These are phyloP conservation scores for Pseudomyrmex sp. DNA, from an alignment of 1,140 invertebrate species.

Conservation along the genomic window DNA sequence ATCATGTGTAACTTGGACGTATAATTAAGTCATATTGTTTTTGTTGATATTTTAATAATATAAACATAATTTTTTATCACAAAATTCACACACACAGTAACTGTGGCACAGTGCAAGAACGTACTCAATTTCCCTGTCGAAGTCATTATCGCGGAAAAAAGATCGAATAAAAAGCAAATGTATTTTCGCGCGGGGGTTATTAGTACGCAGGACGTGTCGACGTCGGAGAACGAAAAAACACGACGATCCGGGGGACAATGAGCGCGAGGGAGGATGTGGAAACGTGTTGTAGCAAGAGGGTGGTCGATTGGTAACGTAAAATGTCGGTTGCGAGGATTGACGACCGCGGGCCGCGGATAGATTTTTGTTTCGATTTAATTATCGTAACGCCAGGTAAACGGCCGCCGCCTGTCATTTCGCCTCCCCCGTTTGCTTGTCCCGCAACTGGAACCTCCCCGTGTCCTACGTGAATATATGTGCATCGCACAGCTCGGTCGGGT, in stretches of 20 bases:
- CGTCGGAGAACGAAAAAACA: slow-evolving; percentile 66
- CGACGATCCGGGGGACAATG: slow-evolving; percentile 35
- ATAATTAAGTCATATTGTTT: neutral
- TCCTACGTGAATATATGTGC: slow-evolving; percentile 53
- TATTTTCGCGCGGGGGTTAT: slow-evolving; percentile 69
- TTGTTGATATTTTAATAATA: neutral
- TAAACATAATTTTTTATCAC: slow-evolving; percentile 9
- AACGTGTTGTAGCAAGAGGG: slow-evolving; percentile 46
- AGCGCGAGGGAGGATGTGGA: slow-evolving; percentile 36
- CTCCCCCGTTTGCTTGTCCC: slow-evolving; percentile 40
- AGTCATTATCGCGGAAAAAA: slow-evolving; percentile 57
- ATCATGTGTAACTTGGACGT: neutral
- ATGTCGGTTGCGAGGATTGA: slow-evolving; percentile 73
- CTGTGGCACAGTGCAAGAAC: neutral
- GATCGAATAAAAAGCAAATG: slow-evolving; percentile 56
- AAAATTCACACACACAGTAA: slow-evolving; percentile 10
- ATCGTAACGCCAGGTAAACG: slow-evolving; percentile 75
- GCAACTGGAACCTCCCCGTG: slow-evolving; percentile 8
- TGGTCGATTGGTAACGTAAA: slow-evolving; percentile 56
- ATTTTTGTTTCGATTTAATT: slow-evolving; percentile 80
- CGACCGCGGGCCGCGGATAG: slow-evolving; percentile 68
- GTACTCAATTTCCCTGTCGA: slow-evolving; percentile 17
- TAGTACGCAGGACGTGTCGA: slow-evolving; percentile 60
- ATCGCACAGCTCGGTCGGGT: neutral
- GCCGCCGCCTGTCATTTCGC: slow-evolving; percentile 59